Base-by-base conservation (phyloP, 2,797 vertebrate genomes). In the Pangasius djambal region DNA sequence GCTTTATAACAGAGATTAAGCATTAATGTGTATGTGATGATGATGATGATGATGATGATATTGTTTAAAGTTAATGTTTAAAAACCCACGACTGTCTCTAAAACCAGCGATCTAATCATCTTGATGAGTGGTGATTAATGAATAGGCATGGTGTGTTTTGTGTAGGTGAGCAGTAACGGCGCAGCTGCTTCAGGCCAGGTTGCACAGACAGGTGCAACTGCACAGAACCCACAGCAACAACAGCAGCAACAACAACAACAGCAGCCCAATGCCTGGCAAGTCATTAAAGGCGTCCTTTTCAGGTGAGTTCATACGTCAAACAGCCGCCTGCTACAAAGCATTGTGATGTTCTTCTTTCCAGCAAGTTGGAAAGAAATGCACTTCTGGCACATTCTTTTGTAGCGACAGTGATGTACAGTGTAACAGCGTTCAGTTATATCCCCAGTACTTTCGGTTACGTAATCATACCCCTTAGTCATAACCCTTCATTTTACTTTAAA, bases 261-360 rank as follows among this genome's bases (percentile, higher is more conserved):
- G 87, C 95, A 96, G 28, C 97, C 97, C 22, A 98, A 98, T 34
- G 97, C 97, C 85, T 99, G 98, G 98, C 97, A 98, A 94, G 97
- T 99, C 93, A 97, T 99, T 92, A 99, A 98, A 95, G 98, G 98
- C 4, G 97, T 99, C 82, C 95, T 98, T 87, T 98, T 99, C 94
- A 97, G 98, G 98, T 98, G 85, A 69, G 92, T 87, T 44, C 44
- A 28, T 18, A 7, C 22, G 12, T 37, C 31, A 59, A 1, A 16
- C 31, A 9, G 61, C 37, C 50, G 63, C 44, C 44, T 52, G 15
- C 9, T 52, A 8, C 25, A 40, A 61, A 82, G 20, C 79, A 5
- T 4, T 20, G 3, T 18, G 79, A 44, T 61, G 0, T 28, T 13
- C 8, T 2, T 67, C 63, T 69, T 70, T 50, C 28, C 1, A 52